Evolutionary conservation across 1,140 invertebrate species (phyloP).

Genomic region (Penaeus vannamei): DNA sequence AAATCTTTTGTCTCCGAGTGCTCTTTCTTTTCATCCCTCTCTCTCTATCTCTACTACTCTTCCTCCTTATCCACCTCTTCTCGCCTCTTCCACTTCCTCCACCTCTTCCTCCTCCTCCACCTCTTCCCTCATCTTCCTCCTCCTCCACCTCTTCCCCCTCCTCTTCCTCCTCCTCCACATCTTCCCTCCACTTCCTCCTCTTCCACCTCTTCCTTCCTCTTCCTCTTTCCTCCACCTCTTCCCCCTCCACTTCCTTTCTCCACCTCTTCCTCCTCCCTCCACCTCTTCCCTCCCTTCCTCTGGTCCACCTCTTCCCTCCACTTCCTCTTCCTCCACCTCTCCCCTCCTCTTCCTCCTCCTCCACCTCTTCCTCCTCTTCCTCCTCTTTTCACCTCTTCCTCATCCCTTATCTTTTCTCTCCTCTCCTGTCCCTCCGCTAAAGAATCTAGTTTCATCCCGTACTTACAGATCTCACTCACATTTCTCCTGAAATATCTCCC

Average conservation of each 20-base stretch:
- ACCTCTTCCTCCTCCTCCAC: conserved; percentile 13
- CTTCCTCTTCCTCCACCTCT: neutral
- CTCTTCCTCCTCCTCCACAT: too few relatives aligned
- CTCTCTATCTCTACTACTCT: too few relatives aligned
- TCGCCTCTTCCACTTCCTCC: neutral
- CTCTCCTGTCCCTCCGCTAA: neutral
- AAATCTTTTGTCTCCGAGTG: too few relatives aligned
- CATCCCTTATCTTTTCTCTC: neutral
- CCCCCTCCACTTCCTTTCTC: too few relatives aligned
- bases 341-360: neutral
- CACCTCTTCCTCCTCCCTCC: neutral
- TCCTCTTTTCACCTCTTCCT: conserved; percentile 13
- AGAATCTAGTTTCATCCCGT: neutral
- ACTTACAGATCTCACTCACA: neutral
- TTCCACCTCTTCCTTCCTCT: neutral
- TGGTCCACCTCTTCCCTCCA: neutral
- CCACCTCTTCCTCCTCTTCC: neutral
- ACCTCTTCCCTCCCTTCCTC: neutral
- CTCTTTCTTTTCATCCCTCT: too few relatives aligned
- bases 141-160: too few relatives aligned
- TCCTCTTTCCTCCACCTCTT: too few relatives aligned
- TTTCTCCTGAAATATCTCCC: neutral
- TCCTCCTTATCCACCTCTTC: too few relatives aligned
- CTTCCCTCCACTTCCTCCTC: neutral
- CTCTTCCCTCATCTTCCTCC: neutral